phyloP scores from a whole-genome alignment of 2,888 invertebrate species.

The Parasteatoda lunata region DNA sequence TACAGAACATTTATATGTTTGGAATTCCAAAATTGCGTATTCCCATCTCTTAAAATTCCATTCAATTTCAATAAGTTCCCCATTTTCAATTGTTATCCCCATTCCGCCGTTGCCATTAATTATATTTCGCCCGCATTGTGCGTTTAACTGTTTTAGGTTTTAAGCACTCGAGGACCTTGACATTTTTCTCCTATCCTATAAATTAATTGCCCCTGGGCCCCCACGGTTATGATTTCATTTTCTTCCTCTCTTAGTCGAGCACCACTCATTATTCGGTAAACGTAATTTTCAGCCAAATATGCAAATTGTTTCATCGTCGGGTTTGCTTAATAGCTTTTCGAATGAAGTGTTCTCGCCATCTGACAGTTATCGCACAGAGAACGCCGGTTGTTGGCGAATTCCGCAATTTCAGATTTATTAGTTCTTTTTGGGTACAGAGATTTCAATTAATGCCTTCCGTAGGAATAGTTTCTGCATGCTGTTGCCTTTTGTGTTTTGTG shows the following conservation, averaged over 20 bases:
- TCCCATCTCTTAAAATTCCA: too few species aligned
- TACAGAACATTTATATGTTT: too few species aligned
- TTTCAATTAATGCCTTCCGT: constrained; percentile 40
- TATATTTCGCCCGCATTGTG: neutral
- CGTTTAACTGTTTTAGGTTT: neutral
- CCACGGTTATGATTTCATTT: neutral
- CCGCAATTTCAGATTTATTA: constrained; percentile 49
- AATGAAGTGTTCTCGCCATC: constrained; percentile 47
- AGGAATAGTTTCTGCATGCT: neutral
- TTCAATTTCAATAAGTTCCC: too few species aligned
- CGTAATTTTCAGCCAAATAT: constrained; percentile 53
- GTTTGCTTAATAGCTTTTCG: constrained; percentile 45
- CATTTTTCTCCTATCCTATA: neutral
- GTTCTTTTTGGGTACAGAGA: constrained; percentile 27
- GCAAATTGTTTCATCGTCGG: constrained; percentile 56
- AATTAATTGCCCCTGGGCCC: neutral
- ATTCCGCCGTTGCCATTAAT: neutral
- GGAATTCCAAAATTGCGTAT: too few species aligned
- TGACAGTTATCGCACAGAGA: constrained; percentile 52
- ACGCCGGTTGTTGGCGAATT: constrained; percentile 15
- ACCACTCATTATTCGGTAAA: constrained; percentile 44
- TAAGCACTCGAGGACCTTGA: neutral
- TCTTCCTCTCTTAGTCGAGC: neutral
- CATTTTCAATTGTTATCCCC: constrained; percentile 1
- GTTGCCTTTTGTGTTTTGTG: neutral